These are phyloP conservation scores for Cataglyphis albicans DNA, from an alignment of 2,888 invertebrate genomes.

Conservation along the genomic window DNA sequence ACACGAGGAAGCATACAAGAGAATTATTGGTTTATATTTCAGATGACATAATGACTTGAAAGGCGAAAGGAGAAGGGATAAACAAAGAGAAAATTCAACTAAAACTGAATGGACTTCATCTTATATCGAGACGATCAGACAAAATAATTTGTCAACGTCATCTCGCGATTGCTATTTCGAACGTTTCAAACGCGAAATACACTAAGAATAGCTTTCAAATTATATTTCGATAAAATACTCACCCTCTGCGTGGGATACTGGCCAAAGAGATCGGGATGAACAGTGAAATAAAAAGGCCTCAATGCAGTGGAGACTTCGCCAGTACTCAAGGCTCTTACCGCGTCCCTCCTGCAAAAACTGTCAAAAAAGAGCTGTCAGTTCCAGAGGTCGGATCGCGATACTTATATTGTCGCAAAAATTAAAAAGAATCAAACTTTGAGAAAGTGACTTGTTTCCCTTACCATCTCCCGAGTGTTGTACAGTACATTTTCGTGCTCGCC, in stretches of 20 bases:
- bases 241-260: conserved; percentile 96
- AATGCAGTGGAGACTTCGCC: conserved; percentile 96
- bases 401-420: conserved; percentile 4
- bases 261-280: conserved; percentile 98
- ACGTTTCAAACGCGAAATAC: neutral
- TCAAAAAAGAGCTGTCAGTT: conserved; percentile 71
- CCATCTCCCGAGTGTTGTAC: conserved; percentile 74
- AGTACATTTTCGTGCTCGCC: conserved; percentile 71
- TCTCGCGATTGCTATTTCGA: neutral
- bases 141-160: neutral
- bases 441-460: conserved; percentile 55
- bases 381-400: conserved; percentile 79
- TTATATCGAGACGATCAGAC: neutral
- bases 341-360: conserved; percentile 80
- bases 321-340: conserved; percentile 88
- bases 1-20: neutral
- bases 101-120: neutral
- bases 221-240: conserved; percentile 77
- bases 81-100: neutral
- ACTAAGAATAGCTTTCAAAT: neutral
- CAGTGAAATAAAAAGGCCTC: conserved; percentile 97
- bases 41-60: neutral
- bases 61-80: neutral
- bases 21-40: neutral
- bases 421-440: neutral